phyloP scores from a whole-genome alignment of 2,888 invertebrate species.

The Craniophora ligustri region DNA sequence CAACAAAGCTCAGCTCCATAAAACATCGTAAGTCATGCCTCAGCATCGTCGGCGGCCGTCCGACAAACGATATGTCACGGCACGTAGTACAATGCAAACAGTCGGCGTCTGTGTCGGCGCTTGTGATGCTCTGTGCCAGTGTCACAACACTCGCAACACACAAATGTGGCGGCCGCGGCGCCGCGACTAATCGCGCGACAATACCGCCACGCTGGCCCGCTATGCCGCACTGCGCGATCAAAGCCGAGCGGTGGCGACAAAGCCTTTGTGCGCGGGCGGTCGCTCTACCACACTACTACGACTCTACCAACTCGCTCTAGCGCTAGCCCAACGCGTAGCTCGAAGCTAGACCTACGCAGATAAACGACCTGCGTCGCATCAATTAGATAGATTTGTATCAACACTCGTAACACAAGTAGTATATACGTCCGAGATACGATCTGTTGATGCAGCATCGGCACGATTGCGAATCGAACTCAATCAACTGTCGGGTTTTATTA shows the following conservation, averaged over 20 bases:
- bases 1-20: slow-evolving; percentile 75
- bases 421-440: slow-evolving; percentile 51
- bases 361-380: slow-evolving; percentile 29
- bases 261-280: slow-evolving; percentile 77
- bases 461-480: slow-evolving; percentile 80
- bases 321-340: slow-evolving; percentile 3
- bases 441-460: slow-evolving; percentile 59
- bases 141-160: slow-evolving; percentile 77
- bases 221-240: slow-evolving; percentile 63
- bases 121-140: slow-evolving; percentile 73
- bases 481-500: slow-evolving; percentile 78
- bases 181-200: slow-evolving; percentile 83
- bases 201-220: slow-evolving; percentile 65
- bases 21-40: slow-evolving; percentile 69
- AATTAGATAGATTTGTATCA: slow-evolving; percentile 61
- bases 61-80: slow-evolving; percentile 85
- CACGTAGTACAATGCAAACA: slow-evolving; percentile 87
- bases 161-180: slow-evolving; percentile 67
- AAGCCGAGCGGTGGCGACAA: slow-evolving; percentile 73
- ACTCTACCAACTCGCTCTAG: slow-evolving; percentile 17
- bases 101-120: slow-evolving; percentile 83
- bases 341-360: neutral
- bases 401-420: slow-evolving; percentile 76
- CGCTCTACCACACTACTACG: slow-evolving; percentile 48
- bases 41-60: slow-evolving; percentile 68